These are phyloP conservation scores for Synodontis membranacea DNA, from an alignment of 2,113 vertebrate genomes.

Conservation along the genomic window DNA sequence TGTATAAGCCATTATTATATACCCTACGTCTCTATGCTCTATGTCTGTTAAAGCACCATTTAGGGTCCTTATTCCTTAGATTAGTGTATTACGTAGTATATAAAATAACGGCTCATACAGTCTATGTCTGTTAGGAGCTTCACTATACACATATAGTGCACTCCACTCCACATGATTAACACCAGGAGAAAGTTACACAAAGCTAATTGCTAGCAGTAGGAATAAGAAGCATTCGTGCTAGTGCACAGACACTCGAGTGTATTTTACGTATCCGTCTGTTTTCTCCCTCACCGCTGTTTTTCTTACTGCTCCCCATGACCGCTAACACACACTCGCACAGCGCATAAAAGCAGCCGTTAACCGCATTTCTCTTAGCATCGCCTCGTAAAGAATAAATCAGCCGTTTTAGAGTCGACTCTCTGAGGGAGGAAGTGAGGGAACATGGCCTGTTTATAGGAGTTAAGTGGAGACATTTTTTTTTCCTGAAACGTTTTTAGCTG, in stretches of 20 bases:
- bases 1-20: not conserved
- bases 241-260: not conserved
- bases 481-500: constrained; percentile 68
- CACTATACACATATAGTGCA: not conserved
- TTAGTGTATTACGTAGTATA: not conserved
- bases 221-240: not conserved
- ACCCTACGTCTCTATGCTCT: not conserved
- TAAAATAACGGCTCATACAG: not conserved
- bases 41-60: not conserved
- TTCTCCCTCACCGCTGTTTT: not conserved
- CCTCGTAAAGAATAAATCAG: constrained; percentile 71
- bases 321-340: not conserved
- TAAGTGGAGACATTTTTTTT: constrained; percentile 70
- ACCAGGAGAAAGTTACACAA: not conserved
- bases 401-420: constrained; percentile 56
- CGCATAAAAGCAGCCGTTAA: not conserved
- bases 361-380: constrained; percentile 58
- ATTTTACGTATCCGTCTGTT: not conserved
- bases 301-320: not conserved
- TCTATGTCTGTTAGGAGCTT: too few species aligned
- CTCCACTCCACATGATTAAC: not conserved
- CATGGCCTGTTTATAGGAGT: constrained; percentile 69
- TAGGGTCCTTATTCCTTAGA: not conserved
- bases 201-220: too few species aligned
- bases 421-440: not conserved